These are phyloP conservation scores for Arge pagana DNA, from an alignment of 2,888 invertebrate genomes.

Conservation along the genomic window DNA sequence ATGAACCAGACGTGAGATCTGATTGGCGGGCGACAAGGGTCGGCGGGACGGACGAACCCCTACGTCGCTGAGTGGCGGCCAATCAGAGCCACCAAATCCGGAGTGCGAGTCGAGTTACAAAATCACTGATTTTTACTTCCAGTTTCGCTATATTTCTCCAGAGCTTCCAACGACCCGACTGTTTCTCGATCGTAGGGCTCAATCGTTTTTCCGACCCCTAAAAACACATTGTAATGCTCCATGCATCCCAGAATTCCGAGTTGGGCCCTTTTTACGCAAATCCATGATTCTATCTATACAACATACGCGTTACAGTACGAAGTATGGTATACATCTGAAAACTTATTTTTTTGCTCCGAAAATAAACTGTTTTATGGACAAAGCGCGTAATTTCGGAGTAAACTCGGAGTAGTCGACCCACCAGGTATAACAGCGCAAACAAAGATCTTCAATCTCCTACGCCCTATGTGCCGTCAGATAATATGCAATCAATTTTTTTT, in stretches of 20 bases:
- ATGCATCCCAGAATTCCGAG: too few species aligned
- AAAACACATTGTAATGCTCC: constrained; percentile 57
- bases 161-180: too few species aligned
- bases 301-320: background rate
- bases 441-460: too few species aligned
- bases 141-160: constrained; percentile 16
- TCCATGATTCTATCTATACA: constrained; percentile 31
- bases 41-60: constrained; percentile 48
- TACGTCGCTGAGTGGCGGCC: constrained; percentile 46
- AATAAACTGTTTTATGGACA: constrained; percentile 10
- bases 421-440: too few species aligned
- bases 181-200: constrained; percentile 23
- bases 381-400: constrained; percentile 21
- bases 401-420: too few species aligned
- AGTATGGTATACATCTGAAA: background rate
- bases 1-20: constrained; percentile 38
- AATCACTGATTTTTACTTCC: constrained; percentile 55
- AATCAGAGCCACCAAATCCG: constrained; percentile 18
- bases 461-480: too few species aligned
- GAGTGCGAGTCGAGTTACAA: constrained; percentile 44
- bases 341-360: background rate
- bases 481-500: too few species aligned
- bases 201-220: constrained; percentile 47
- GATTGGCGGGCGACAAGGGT: constrained; percentile 57
- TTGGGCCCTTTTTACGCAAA: too few species aligned